phyloP scores from a whole-genome alignment of 2,888 invertebrate species.

The Dexiosoma caninum region DNA sequence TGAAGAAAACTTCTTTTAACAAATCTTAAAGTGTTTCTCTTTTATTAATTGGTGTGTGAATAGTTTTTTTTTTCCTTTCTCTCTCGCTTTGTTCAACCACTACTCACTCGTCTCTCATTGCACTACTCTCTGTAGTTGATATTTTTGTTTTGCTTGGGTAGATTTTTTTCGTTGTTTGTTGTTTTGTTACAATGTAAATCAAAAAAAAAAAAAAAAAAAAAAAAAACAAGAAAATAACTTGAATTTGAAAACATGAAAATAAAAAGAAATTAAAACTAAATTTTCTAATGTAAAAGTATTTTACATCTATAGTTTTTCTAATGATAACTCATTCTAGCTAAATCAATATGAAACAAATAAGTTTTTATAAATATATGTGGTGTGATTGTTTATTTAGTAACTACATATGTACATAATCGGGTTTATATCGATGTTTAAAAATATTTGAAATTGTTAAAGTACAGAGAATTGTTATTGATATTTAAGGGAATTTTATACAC shows the following conservation, averaged over 20 bases:
- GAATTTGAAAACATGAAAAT: constrained; percentile 7
- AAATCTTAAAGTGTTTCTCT: not conserved
- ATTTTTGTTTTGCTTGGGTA: constrained; percentile 52
- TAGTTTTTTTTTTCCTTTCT: constrained; percentile 2
- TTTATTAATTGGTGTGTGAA: constrained; percentile 28
- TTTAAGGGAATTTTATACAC: too few relatives aligned
- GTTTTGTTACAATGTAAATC: constrained; percentile 24
- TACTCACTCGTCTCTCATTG: constrained; percentile 4
- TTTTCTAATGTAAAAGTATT: constrained; percentile 16
- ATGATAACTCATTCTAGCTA: not conserved
- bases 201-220: too few relatives aligned
- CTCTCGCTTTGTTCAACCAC: not conserved
- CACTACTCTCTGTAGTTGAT: constrained; percentile 16
- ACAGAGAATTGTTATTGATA: too few relatives aligned
- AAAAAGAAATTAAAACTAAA: not conserved
- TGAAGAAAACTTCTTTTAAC: not conserved
- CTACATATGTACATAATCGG: not conserved
- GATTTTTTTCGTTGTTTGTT: constrained; percentile 12
- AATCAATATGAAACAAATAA: constrained; percentile 20
- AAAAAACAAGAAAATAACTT: constrained; percentile 1
- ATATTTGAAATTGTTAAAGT: too few relatives aligned
- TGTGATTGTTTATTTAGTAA: not conserved
- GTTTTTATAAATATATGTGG: not conserved
- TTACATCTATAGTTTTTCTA: not conserved
- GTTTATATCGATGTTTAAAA: too few relatives aligned